These are phyloP conservation scores for Paelopatides confundens DNA, from an alignment of 53 echinoderm and acorn worm genomes.

Conservation along the genomic window DNA sequence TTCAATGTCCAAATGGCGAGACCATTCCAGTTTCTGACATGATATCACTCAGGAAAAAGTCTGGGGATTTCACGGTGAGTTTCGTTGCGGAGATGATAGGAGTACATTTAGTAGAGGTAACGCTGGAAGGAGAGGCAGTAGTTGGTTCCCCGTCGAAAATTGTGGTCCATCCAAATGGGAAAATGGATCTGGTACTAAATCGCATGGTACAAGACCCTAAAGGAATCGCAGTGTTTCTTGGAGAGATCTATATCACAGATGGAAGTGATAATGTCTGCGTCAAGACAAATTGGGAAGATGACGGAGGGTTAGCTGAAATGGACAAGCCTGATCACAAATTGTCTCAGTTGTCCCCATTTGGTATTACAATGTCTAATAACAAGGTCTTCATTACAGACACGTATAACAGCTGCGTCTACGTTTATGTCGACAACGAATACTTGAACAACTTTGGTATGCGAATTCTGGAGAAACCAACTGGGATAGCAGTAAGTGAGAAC, in stretches of 20 bases:
- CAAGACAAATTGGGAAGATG: too few relatives aligned
- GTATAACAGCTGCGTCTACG: background rate
- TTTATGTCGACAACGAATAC: background rate
- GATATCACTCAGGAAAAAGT: background rate
- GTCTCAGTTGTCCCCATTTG: background rate
- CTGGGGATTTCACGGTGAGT: background rate
- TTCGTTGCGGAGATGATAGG: background rate
- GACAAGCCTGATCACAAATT: too few relatives aligned
- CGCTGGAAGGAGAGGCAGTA: background rate
- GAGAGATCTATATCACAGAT: too few relatives aligned
- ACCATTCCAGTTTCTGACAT: background rate
- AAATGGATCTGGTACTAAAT: background rate
- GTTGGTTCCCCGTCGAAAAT: slow-evolving; percentile 11
- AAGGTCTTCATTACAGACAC: background rate
- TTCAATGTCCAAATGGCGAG: background rate
- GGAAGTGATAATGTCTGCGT: too few relatives aligned
- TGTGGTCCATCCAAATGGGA: background rate
- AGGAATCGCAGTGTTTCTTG: background rate
- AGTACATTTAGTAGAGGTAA: background rate
- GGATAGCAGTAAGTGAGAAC: background rate
- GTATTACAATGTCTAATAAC: background rate
- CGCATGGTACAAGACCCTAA: background rate
- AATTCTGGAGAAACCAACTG: background rate
- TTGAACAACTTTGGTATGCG: slow-evolving; percentile 9
- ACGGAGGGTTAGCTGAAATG: too few relatives aligned